Evolutionary conservation across 1,140 invertebrate genomes (phyloP).

Genomic region (Heliconius congener): DNA sequence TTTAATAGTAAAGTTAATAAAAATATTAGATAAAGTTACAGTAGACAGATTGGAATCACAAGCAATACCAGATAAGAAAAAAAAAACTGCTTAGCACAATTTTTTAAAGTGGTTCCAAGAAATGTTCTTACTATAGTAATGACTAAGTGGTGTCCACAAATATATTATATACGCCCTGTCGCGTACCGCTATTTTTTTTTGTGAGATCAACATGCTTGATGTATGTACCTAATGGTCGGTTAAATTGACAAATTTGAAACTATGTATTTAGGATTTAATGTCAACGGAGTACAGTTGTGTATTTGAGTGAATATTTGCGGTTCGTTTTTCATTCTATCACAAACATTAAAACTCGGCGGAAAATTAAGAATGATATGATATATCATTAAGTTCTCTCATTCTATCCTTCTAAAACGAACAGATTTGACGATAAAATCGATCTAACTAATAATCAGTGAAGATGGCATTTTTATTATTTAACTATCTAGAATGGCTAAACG

Average conservation of each 20-base stretch:
- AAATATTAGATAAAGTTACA: background rate
- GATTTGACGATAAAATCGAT: too few species aligned
- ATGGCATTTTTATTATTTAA: background rate
- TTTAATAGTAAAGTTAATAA: too few species aligned
- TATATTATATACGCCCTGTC: slow-evolving; percentile 16
- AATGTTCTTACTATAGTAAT: slow-evolving; percentile 13
- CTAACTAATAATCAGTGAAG: background rate
- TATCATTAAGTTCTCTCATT: background rate
- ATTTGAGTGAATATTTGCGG: background rate
- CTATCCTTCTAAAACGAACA: too few species aligned
- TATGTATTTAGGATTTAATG: background rate
- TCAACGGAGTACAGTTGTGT: background rate
- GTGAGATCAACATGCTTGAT: background rate
- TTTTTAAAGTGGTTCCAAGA: slow-evolving; percentile 19
- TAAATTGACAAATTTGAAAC: slow-evolving; percentile 10
- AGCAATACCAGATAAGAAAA: background rate
- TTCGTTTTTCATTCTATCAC: background rate
- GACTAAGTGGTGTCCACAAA: slow-evolving; percentile 7
- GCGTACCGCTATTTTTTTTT: slow-evolving; percentile 1
- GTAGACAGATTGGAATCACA: background rate
- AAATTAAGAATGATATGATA: background rate
- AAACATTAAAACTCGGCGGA: background rate
- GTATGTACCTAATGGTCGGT: slow-evolving; percentile 17
- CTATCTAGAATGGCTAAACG: background rate
- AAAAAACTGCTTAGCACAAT: background rate